phyloP scores from a whole-genome alignment of 2,797 vertebrate species.

The Coreius guichenoti region DNA sequence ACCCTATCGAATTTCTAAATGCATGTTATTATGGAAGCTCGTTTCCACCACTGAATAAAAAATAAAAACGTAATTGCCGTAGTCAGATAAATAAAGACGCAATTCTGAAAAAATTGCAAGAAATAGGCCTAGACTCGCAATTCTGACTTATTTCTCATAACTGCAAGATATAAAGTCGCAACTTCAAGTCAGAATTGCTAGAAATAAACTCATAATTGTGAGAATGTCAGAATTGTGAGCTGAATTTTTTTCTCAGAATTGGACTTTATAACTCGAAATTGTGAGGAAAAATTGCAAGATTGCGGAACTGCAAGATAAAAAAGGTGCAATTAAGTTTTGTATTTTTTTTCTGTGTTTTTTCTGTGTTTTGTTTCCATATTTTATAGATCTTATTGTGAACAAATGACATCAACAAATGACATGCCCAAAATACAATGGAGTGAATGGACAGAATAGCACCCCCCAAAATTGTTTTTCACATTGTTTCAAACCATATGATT shows the following conservation, averaged over 20 bases:
- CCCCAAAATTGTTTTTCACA: background rate
- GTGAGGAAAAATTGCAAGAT: background rate
- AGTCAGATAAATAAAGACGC: too few relatives aligned
- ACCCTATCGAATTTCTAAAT: background rate
- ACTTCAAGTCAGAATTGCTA: background rate
- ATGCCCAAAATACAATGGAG: background rate
- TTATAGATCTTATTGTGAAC: background rate
- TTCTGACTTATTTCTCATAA: background rate
- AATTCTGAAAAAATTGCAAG: background rate
- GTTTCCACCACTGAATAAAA: background rate
- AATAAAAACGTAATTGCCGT: too few relatives aligned
- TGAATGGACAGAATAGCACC: background rate
- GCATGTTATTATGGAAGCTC: background rate
- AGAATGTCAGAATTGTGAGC: background rate
- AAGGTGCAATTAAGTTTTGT: background rate
- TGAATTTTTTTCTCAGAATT: background rate
- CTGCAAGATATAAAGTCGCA: background rate
- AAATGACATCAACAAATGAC: background rate
- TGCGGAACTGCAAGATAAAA: background rate
- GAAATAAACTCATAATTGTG: background rate
- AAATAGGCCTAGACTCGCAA: background rate
- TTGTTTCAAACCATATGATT: background rate
- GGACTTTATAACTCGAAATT: background rate
- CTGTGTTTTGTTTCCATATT: too few relatives aligned
- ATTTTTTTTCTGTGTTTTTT: too few relatives aligned